Percentiles rank a stretch among this genome's conserved stretches.
Evolutionary conservation across 2,888 invertebrate genomes (phyloP).

Genomic region (Eutolmus rufibarbis): DNA sequence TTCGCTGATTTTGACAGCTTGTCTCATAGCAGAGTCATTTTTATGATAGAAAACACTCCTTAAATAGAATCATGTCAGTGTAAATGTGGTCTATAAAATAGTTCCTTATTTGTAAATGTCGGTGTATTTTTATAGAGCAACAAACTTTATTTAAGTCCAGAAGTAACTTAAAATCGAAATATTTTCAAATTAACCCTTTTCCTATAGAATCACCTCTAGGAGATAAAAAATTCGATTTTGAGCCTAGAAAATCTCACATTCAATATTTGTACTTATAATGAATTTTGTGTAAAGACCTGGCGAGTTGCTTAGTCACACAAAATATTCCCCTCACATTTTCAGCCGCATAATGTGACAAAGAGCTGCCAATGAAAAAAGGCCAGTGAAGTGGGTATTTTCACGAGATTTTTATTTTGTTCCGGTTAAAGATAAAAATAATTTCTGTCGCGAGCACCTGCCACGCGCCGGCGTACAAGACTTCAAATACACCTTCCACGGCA

Average conservation of each 20-base stretch:
- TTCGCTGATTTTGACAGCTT: no score
- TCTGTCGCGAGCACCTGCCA: slow-evolving; percentile 61
- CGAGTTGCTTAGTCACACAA: not conserved
- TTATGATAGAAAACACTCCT: no score
- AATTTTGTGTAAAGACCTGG: not conserved
- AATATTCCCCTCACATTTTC: not conserved
- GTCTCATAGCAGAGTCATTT: no score
- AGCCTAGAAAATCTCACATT: not conserved
- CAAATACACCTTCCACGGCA: slow-evolving; percentile 26
- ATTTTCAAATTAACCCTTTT: no score
- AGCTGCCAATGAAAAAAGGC: not conserved
- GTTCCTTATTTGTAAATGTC: no score
- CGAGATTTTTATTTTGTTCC: slow-evolving; percentile 24
- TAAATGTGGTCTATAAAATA: no score
- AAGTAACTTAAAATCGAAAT: no score
- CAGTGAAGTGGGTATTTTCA: slow-evolving; percentile 2
- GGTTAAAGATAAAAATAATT: slow-evolving; percentile 35
- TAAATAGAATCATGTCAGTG: no score
- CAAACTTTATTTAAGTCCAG: no score
- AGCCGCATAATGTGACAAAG: not conserved
- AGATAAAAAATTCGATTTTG: no score
- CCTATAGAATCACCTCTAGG: no score
- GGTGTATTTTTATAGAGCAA: no score
- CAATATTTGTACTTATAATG: not conserved
- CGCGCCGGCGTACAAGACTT: slow-evolving; percentile 50